phyloP scores from a whole-genome alignment of 2,888 invertebrate genomes.

The Lasiommata megera region DNA sequence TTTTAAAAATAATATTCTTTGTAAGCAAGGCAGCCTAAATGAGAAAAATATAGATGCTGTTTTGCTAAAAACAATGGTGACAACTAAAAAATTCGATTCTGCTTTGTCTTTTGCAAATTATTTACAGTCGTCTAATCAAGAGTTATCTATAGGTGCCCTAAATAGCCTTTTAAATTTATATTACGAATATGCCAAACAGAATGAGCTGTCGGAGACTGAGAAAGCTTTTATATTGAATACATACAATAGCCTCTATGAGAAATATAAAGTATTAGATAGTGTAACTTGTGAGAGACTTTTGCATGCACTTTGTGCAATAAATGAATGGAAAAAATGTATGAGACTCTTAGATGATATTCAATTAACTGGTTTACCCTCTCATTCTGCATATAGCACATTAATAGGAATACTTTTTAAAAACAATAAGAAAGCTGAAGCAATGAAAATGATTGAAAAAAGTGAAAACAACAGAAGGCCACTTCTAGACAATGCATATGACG shows the following conservation, averaged over 20 bases:
- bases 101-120: conserved; percentile 82
- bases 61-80: conserved; percentile 77
- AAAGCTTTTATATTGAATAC: conserved; percentile 78
- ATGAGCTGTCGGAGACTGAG: conserved; percentile 61
- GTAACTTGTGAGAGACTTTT: conserved; percentile 82
- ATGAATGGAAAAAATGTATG: conserved; percentile 83
- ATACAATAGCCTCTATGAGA: conserved; percentile 67
- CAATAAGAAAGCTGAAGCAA: conserved; percentile 80
- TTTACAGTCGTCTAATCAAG: conserved; percentile 66
- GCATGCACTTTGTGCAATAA: conserved; percentile 82
- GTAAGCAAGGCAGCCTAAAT: conserved; percentile 57
- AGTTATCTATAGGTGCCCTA: conserved; percentile 80
- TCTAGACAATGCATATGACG: conserved; percentile 68
- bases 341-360: conserved; percentile 83
- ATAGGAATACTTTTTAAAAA: conserved; percentile 82
- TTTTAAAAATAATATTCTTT: conserved; percentile 64
- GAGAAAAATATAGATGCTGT: conserved; percentile 82
- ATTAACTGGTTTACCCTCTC: conserved; percentile 65
- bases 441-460: conserved; percentile 82
- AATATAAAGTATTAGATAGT: conserved; percentile 82
- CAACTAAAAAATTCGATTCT: conserved; percentile 59
- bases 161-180: conserved; percentile 82
- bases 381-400: conserved; percentile 74
- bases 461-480: conserved; percentile 63
- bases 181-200: conserved; percentile 51